Percentiles rank a stretch among this genome's conserved stretches.
Evolutionary conservation across 2,888 invertebrate genomes (phyloP).

Genomic region (Formica aserva): DNA sequence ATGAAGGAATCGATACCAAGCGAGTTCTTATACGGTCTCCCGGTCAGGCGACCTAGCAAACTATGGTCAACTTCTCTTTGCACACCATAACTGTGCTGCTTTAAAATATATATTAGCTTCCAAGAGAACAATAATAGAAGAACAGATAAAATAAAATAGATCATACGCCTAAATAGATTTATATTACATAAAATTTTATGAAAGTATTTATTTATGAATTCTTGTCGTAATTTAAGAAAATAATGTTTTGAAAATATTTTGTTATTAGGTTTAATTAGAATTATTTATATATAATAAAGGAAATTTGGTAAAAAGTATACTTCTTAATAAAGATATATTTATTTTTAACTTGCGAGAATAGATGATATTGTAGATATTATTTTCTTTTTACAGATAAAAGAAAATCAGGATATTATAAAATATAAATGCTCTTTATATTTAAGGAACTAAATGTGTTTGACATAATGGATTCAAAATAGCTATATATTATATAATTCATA

Average conservation of each 20-base stretch:
- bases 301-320: constrained; percentile 2
- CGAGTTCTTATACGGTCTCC: constrained; percentile 83
- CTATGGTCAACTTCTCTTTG: constrained; percentile 17
- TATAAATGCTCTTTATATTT: constrained; percentile 29
- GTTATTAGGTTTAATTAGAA: constrained; percentile 14
- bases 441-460: constrained; percentile 15
- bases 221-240: not conserved
- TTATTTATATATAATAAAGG: not conserved
- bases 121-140: not conserved
- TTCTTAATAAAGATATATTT: not conserved
- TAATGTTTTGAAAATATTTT: not conserved
- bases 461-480: constrained; percentile 1
- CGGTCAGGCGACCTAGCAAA: constrained; percentile 57
- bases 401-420: constrained; percentile 19
- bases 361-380: not conserved
- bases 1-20: constrained; percentile 81
- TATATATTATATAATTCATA: not conserved
- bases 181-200: not conserved
- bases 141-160: not conserved
- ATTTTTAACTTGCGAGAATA: not conserved
- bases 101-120: not conserved
- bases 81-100: not conserved
- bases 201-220: not conserved
- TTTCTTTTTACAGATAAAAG: not conserved
- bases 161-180: not conserved